These are phyloP conservation scores for Festucalex cinctus DNA, from an alignment of 2,113 vertebrate genomes.

Conservation along the genomic window DNA sequence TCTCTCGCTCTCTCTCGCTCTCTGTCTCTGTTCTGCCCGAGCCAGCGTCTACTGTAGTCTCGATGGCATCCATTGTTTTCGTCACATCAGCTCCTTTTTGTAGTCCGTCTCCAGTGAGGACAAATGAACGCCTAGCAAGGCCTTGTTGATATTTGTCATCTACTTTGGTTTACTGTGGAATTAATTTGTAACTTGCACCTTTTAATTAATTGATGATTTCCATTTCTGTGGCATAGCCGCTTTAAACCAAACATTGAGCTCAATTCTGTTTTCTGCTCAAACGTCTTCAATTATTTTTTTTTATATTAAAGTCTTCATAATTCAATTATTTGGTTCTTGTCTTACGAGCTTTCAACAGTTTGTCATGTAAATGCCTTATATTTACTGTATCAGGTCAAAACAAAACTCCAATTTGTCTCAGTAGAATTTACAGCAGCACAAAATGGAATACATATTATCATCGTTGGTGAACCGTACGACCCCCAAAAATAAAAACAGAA, in stretches of 20 bases:
- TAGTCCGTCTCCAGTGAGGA: background rate
- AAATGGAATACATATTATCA: too few species aligned
- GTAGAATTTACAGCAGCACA: too few species aligned
- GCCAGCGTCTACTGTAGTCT: slow-evolving; percentile 28
- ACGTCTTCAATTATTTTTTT: background rate
- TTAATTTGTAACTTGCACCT: slow-evolving; percentile 21
- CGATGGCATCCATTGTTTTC: slow-evolving; percentile 23
- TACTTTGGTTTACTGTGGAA: slow-evolving; percentile 12
- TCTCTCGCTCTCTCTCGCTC: too few species aligned
- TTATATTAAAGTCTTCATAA: background rate
- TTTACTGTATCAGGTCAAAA: background rate
- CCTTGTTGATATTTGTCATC: slow-evolving; percentile 21
- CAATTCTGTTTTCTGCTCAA: slow-evolving; percentile 4
- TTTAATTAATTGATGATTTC: slow-evolving; percentile 21
- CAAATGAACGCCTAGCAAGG: slow-evolving; percentile 24
- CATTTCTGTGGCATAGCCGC: slow-evolving; percentile 22
- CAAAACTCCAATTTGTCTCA: background rate
- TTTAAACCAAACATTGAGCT: slow-evolving; percentile 35
- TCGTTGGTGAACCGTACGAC: too few species aligned
- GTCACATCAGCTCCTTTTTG: slow-evolving; percentile 22
- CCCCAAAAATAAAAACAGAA: too few species aligned
- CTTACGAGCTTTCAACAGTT: background rate
- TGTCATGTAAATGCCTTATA: background rate
- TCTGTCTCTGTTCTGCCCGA: slow-evolving; percentile 25
- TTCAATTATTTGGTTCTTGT: background rate